A percentile compares a stretch with the other conserved stretches of the same genome.
Evolutionary conservation across 2,888 invertebrate species (phyloP).

Genomic region (Aporophyla nigra): DNA sequence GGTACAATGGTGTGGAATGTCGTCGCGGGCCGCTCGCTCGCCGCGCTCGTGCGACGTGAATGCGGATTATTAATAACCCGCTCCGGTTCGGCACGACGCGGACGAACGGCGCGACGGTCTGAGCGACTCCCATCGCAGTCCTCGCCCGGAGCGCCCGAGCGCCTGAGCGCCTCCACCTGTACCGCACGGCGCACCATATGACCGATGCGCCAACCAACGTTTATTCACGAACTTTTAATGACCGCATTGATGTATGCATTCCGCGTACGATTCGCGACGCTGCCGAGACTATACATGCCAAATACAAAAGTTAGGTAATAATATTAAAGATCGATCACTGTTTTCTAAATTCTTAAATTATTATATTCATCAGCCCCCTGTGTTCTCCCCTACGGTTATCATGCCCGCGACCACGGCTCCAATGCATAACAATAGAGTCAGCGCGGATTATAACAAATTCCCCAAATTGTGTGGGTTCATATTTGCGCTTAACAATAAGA

Average conservation of each 20-base stretch:
- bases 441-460: slow-evolving; percentile 89
- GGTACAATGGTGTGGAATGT: slow-evolving; percentile 89
- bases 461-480: slow-evolving; percentile 90
- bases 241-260: slow-evolving; percentile 73
- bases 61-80: slow-evolving; percentile 90
- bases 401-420: slow-evolving; percentile 77
- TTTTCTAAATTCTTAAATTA: slow-evolving; percentile 79
- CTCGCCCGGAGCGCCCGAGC: slow-evolving; percentile 84
- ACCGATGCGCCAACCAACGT: slow-evolving; percentile 80
- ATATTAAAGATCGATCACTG: slow-evolving; percentile 77
- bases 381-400: slow-evolving; percentile 78
- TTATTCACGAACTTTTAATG: slow-evolving; percentile 83
- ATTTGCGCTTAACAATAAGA: slow-evolving; percentile 88
- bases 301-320: slow-evolving; percentile 70
- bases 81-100: slow-evolving; percentile 80
- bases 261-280: slow-evolving; percentile 62
- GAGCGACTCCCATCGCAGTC: slow-evolving; percentile 81
- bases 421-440: slow-evolving; percentile 86
- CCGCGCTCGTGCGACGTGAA: slow-evolving; percentile 88
- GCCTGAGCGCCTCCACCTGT: slow-evolving; percentile 86
- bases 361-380: slow-evolving; percentile 77
- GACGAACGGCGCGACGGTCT: slow-evolving; percentile 63
- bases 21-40: slow-evolving; percentile 85
- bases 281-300: slow-evolving; percentile 44
- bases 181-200: slow-evolving; percentile 71